Percentiles rank a stretch among this genome's conserved stretches.
phyloP scores from a whole-genome alignment of 2,113 vertebrate genomes.

The Odontesthes bonariensis region DNA sequence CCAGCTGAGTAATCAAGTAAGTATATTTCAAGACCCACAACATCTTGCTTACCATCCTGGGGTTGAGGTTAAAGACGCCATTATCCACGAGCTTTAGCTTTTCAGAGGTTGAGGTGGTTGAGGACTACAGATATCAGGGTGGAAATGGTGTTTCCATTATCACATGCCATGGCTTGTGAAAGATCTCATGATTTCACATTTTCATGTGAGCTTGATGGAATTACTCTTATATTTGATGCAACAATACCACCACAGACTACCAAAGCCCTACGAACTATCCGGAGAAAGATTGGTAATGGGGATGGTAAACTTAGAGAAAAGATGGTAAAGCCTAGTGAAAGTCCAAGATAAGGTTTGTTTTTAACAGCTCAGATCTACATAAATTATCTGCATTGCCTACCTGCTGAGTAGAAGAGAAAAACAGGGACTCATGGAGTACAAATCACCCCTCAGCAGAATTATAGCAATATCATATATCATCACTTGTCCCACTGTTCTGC shows the following conservation, averaged over 20 bases:
- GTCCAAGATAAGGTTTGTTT: constrained; percentile 7
- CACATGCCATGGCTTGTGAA: too few species aligned
- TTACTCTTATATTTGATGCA: not conserved
- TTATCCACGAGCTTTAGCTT: too few species aligned
- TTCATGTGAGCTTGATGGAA: too few species aligned
- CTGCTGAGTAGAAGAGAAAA: constrained; percentile 48
- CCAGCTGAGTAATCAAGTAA: too few species aligned
- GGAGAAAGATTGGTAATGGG: constrained; percentile 46
- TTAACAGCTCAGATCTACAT: constrained; percentile 17
- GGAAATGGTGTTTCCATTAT: too few species aligned
- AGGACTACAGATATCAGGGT: too few species aligned
- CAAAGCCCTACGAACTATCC: constrained; percentile 29
- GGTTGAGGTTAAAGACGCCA: too few species aligned
- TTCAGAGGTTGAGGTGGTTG: too few species aligned
- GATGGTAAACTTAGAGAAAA: constrained; percentile 33
- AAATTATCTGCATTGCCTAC: constrained; percentile 32
- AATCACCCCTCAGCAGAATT: constrained; percentile 61
- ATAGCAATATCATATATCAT: constrained; percentile 61
- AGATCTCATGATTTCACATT: too few species aligned
- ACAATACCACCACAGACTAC: not conserved
- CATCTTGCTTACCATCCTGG: too few species aligned
- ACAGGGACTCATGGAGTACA: constrained; percentile 18
- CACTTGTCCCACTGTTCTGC: constrained; percentile 45
- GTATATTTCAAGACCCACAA: too few species aligned
- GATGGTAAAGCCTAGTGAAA: constrained; percentile 12